phyloP scores from a whole-genome alignment of 2,113 vertebrate genomes.

The Sylvilagus bachmani region DNA sequence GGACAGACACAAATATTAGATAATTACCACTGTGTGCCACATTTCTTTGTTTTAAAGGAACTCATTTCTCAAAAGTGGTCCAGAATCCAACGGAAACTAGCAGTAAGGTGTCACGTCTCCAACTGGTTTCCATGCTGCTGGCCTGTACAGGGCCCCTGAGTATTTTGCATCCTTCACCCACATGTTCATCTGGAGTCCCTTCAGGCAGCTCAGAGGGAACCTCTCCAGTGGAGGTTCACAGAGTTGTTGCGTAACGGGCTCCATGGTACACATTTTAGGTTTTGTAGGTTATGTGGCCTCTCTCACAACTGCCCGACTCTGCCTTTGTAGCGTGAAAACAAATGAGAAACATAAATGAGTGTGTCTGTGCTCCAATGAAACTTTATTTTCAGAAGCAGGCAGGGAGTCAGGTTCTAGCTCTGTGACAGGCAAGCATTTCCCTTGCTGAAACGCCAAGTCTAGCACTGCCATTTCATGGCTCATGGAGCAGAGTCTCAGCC shows the following conservation, averaged over 20 bases:
- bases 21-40: background rate
- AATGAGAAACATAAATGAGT: background rate
- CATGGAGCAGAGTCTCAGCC: background rate
- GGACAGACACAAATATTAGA: conserved; percentile 1
- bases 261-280: background rate
- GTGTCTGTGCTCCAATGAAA: background rate
- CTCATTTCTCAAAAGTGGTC: background rate
- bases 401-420: background rate
- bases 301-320: background rate
- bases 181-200: background rate
- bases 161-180: background rate
- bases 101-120: background rate
- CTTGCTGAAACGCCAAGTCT: background rate
- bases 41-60: conserved; percentile 31
- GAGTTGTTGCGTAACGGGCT: background rate
- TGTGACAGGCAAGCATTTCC: background rate
- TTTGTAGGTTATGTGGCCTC: background rate
- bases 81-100: background rate
- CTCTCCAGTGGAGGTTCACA: background rate
- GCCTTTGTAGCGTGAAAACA: background rate
- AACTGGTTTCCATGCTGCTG: background rate
- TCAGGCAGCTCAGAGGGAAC: background rate
- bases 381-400: background rate
- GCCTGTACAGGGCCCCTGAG: background rate
- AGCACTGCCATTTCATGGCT: background rate